Base-by-base conservation (phyloP, 2,888 invertebrate genomes). In the Dendrolimus houi region DNA sequence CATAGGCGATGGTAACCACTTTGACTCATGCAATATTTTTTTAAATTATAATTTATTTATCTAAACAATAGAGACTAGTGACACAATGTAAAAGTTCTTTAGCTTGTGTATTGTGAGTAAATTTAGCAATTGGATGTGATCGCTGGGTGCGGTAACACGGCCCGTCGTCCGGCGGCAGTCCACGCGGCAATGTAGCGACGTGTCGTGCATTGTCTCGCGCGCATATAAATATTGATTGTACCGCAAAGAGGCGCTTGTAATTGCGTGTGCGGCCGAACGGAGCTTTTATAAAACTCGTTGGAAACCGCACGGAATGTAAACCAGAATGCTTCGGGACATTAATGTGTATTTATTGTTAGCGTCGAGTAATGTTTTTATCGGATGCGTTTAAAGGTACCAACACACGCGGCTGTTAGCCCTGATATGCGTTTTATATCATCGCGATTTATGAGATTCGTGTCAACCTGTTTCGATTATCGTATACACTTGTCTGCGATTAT, bases 271-370 rank as follows among this genome's bases (percentile, higher is more conserved):
- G 82, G 79, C 78, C 81, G 81, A 81, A 85, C 83, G 82, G 82
- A 80, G 84, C 85, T 83, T 87, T 87, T 87, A 87, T 85, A 87
- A 86, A 89, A 88, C 89, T 87, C 83, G 88, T 84, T 82, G 85
- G 79, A 77, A 87, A 86, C 88, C 87, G 85, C 88, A 81, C 81
- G 87, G 89, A 88, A 89, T 87, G 87, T 85, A 86, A 83, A 84
- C 87, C 87, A 87, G 88, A 87, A 88, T 87, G 83, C 85, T 79
- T 71, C 77, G 72, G 80, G 88, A 88, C 88, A 83, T 84, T 88
- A 87, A 88, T 89, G 88, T 90, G 85, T 89, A 90, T 89, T 90
- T 90, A 90, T 90, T 87, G 88, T 80, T 82, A 81, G 84, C 83
- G 82, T 76, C 79, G 81, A 79, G 85, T 89, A 89, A 88, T 89